These are phyloP conservation scores for Misgurnus anguillicaudatus DNA, from an alignment of 2,113 vertebrate genomes.

Conservation along the genomic window DNA sequence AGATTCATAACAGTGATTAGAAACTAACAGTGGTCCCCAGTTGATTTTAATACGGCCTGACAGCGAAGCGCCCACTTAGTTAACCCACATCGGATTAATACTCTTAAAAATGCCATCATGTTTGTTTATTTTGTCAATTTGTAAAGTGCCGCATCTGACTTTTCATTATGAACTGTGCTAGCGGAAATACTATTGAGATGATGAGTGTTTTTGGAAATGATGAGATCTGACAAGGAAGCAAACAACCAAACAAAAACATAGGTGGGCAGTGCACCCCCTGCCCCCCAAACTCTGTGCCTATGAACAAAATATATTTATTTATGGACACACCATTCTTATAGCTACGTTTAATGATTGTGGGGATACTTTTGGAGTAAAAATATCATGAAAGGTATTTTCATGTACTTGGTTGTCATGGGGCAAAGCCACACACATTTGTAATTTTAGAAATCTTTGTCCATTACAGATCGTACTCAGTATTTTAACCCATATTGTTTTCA, in stretches of 20 bases:
- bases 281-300: no score
- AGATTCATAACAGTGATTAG: conserved; percentile 20
- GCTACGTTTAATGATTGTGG: no score
- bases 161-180: neutral
- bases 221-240: neutral
- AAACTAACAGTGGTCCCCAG: conserved; percentile 1
- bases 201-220: neutral
- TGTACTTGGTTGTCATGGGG: no score
- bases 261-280: no score
- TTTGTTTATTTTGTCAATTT: conserved; percentile 26
- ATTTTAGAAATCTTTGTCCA: no score
- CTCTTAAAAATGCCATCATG: conserved; percentile 18
- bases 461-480: no score
- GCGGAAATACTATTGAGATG: neutral
- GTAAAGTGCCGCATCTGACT: neutral
- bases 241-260: neutral
- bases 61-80: neutral
- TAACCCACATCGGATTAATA: conserved; percentile 28
- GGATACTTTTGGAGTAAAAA: no score
- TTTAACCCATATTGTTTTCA: no score
- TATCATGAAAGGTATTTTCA: no score
- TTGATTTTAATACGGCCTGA: conserved; percentile 20
- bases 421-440: no score
- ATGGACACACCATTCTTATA: no score
- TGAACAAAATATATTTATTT: no score